A percentile compares a stretch with the other conserved stretches of the same genome.
These are phyloP conservation scores for Saturnia pavonia DNA, from an alignment of 2,888 invertebrate species.

Conservation along the genomic window DNA sequence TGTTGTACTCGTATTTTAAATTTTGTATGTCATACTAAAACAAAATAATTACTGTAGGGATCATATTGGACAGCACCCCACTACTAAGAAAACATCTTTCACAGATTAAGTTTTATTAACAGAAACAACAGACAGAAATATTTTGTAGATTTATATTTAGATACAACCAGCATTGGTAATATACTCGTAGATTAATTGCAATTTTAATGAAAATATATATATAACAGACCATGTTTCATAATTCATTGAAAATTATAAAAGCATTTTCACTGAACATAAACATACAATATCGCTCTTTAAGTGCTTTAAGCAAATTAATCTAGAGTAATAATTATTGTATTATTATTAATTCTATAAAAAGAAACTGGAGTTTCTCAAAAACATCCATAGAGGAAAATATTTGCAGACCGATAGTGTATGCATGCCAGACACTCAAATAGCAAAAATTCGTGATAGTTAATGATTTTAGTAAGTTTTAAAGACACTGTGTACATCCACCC, in stretches of 20 bases:
- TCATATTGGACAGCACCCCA: background rate
- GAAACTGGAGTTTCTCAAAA: background rate
- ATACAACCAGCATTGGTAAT: too few species aligned
- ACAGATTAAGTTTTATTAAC: background rate
- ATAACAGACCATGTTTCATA: background rate
- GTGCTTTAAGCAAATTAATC: background rate
- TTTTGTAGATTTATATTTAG: background rate
- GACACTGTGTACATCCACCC: too few species aligned
- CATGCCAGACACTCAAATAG: too few species aligned
- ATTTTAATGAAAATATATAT: background rate
- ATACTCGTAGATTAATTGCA: background rate
- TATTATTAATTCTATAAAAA: background rate
- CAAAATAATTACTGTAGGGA: too few species aligned
- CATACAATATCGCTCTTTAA: background rate
- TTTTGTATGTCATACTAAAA: too few species aligned
- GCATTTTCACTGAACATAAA: background rate
- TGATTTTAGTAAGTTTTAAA: too few species aligned
- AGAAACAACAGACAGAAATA: background rate
- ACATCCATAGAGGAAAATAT: background rate
- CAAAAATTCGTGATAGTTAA: too few species aligned
- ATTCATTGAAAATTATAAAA: background rate
- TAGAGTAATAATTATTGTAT: background rate
- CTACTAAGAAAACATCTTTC: background rate
- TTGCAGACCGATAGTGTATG: background rate
- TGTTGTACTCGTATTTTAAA: too few species aligned